phyloP scores from a whole-genome alignment of 2,797 vertebrate species.

The Labroides dimidiatus region DNA sequence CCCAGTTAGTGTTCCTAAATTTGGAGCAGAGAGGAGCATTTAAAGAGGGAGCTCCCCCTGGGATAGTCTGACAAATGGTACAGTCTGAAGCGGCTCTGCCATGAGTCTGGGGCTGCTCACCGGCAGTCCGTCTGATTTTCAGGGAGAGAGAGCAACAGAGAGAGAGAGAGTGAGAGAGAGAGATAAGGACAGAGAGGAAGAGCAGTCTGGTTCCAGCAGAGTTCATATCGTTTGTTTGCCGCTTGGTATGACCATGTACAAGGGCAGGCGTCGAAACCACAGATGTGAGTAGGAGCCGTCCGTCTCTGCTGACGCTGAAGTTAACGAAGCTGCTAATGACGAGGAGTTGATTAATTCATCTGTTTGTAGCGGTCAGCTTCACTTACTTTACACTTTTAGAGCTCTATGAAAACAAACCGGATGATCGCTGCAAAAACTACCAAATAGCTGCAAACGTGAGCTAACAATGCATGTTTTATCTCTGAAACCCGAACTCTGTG shows the following conservation, averaged over 20 bases:
- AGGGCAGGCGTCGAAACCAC: constrained; percentile 78
- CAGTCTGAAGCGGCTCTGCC: constrained; percentile 59
- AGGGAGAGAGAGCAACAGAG: constrained; percentile 17
- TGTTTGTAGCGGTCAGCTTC: background rate
- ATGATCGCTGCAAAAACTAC: background rate
- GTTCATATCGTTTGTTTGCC: background rate
- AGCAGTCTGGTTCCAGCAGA: constrained; percentile 4
- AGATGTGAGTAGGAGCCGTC: constrained; percentile 77
- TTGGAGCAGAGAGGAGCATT: constrained; percentile 14
- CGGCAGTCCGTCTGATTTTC: constrained; percentile 42
- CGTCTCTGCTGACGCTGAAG: background rate
- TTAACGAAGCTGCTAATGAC: background rate
- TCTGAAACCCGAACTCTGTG: background rate
- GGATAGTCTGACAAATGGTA: constrained; percentile 68
- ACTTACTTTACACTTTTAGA: background rate
- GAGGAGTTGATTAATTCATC: background rate
- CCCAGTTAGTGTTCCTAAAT: background rate
- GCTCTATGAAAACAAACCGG: background rate
- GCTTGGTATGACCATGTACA: constrained; percentile 73
- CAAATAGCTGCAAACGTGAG: background rate
- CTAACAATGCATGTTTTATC: constrained; percentile 1
- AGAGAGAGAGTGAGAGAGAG: background rate
- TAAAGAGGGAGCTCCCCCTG: constrained; percentile 56
- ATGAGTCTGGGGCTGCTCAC: constrained; percentile 27
- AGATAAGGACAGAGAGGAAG: constrained; percentile 5